phyloP scores from a whole-genome alignment of 2,797 vertebrate species.

The Molossus molossus region DNA sequence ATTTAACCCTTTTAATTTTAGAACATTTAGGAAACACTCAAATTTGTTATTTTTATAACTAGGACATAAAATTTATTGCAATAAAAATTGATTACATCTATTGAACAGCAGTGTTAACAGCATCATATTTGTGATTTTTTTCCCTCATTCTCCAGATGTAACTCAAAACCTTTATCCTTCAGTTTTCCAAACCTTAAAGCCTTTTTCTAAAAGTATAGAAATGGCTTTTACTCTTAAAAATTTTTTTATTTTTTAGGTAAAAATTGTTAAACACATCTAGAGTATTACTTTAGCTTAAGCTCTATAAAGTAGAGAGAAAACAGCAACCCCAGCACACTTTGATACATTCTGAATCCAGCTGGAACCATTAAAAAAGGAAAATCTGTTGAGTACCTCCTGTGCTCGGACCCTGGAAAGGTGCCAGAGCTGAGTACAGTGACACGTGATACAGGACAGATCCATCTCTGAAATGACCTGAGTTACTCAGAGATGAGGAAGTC shows the following conservation, averaged over 20 bases:
- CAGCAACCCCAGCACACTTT: not conserved
- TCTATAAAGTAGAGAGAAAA: not conserved
- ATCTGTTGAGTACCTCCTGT: not conserved
- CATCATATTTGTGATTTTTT: conserved; percentile 20
- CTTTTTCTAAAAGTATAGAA: conserved; percentile 31
- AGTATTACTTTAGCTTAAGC: conserved; percentile 12
- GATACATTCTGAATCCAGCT: conserved; percentile 39
- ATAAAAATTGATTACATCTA: not conserved
- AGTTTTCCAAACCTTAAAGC: not conserved
- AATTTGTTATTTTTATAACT: conserved; percentile 12
- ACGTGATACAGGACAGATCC: not conserved
- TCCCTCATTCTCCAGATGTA: conserved; percentile 9
- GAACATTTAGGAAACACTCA: not conserved
- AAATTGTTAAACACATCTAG: not conserved
- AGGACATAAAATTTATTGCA: conserved; percentile 27
- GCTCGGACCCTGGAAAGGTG: not conserved
- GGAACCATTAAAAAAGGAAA: not conserved
- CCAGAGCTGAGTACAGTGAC: not conserved
- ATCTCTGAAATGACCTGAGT: not conserved
- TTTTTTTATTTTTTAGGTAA: not conserved
- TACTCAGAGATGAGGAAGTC: not conserved
- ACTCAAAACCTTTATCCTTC: not conserved
- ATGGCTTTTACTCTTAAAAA: not conserved
- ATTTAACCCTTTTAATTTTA: not conserved
- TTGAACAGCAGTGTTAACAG: not conserved